Evolutionary conservation across 1,140 invertebrate species (phyloP).

Genomic region (Pinna nobilis): DNA sequence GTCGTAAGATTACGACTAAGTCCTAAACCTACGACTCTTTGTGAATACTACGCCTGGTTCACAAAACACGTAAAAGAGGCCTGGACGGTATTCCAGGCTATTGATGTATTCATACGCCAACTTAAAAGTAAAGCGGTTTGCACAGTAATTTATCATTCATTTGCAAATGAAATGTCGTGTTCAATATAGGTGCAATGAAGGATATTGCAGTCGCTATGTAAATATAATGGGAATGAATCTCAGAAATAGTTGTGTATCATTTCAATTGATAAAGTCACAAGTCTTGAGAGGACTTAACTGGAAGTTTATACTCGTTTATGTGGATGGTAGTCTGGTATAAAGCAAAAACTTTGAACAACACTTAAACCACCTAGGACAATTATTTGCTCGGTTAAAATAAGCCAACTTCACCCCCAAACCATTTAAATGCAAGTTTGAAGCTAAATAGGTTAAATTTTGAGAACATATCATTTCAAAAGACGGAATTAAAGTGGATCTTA

Average conservation of each 20-base stretch:
- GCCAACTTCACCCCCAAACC: constrained; percentile 42
- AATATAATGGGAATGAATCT: no score
- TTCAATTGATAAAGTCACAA: constrained; percentile 40
- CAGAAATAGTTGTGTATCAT: not conserved
- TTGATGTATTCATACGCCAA: no score
- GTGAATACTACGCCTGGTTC: no score
- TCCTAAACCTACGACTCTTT: no score
- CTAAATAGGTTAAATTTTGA: constrained; percentile 37
- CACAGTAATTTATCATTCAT: no score
- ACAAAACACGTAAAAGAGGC: no score
- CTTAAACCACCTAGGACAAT: constrained; percentile 23
- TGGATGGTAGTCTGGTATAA: constrained; percentile 48
- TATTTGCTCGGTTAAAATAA: constrained; percentile 40
- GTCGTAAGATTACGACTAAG: no score
- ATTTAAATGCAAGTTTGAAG: constrained; percentile 35
- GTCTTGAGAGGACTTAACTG: constrained; percentile 36
- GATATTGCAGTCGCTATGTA: no score
- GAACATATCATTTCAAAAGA: constrained; percentile 45
- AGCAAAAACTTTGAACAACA: constrained; percentile 37
- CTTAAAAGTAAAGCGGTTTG: no score
- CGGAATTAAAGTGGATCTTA: constrained; percentile 33
- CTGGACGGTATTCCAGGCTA: no score
- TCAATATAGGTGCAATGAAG: no score
- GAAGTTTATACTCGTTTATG: constrained; percentile 30
- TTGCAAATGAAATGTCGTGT: no score